Conservation (phyloP, 2,888 invertebrate genomes). For the Acanthosoma haemorrhoidale region DNA sequence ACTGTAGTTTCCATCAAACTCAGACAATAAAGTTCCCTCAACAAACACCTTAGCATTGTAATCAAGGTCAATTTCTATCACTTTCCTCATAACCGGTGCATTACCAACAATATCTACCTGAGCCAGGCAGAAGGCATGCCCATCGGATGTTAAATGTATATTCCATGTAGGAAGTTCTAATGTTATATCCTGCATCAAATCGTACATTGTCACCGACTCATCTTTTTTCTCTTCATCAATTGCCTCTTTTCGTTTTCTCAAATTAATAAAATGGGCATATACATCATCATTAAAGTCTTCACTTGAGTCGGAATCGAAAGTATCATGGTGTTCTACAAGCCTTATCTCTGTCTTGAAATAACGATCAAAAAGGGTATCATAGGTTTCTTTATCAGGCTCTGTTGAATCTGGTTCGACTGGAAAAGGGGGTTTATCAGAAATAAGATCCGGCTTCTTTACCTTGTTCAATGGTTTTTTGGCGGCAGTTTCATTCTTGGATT, state of each 20-base stretch:
- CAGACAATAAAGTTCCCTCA: background rate
- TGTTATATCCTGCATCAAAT: slow-evolving; percentile 22
- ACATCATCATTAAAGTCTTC: slow-evolving; percentile 6
- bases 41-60: slow-evolving; percentile 27
- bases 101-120: slow-evolving; percentile 4
- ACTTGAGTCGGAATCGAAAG: slow-evolving; percentile 24
- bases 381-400: slow-evolving; percentile 10
- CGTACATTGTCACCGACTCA: slow-evolving; percentile 7
- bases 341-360: slow-evolving; percentile 16
- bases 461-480: background rate
- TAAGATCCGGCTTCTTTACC: background rate
- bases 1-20: slow-evolving; percentile 17
- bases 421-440: background rate
- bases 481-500: background rate
- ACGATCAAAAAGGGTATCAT: slow-evolving; percentile 3
- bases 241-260: slow-evolving; percentile 6
- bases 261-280: slow-evolving; percentile 25
- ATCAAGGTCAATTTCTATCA: slow-evolving; percentile 21
- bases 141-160: slow-evolving; percentile 16
- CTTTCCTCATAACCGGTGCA: slow-evolving; percentile 22
- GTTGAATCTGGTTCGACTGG: background rate
- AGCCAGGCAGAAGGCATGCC: slow-evolving; percentile 9
- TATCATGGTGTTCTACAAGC: slow-evolving; percentile 18
- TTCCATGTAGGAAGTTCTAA: slow-evolving; percentile 25
- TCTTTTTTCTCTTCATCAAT: slow-evolving; percentile 13